Evolutionary conservation across 92 coral and sea anemone species (phyloP).

Genomic region (Phymanthus crucifer): DNA sequence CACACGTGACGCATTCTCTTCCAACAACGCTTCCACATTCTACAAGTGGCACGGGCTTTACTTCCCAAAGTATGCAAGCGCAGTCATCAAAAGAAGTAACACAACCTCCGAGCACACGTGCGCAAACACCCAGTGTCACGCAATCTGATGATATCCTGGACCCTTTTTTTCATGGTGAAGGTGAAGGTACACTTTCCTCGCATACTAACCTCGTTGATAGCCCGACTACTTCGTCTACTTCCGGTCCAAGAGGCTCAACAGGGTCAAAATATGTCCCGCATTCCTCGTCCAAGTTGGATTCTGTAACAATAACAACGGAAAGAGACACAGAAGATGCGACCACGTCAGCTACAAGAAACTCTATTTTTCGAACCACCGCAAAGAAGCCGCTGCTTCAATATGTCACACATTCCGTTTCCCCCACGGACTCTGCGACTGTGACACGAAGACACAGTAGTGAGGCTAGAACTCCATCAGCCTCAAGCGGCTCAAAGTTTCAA

Average conservation of each 20-base stretch:
- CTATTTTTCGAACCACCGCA: background rate
- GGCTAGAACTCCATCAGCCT: background rate
- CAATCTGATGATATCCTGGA: slow-evolving; percentile 8
- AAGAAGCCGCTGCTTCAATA: background rate
- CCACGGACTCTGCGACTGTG: too few relatives aligned
- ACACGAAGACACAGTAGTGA: too few relatives aligned
- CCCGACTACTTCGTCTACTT: background rate
- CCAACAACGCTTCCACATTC: background rate
- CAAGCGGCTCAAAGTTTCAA: background rate
- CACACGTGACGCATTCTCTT: background rate
- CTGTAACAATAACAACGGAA: background rate
- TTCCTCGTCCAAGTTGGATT: background rate
- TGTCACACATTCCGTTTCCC: too few relatives aligned
- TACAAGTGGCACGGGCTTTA: background rate
- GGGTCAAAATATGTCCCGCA: background rate
- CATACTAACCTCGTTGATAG: background rate
- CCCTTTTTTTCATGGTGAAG: background rate
- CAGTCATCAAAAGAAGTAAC: background rate
- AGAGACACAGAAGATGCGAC: background rate
- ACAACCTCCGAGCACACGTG: slow-evolving; percentile 2
- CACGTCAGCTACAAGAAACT: background rate
- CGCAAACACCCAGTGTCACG: slow-evolving; percentile 3
- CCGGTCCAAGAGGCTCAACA: background rate
- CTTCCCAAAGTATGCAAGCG: background rate
- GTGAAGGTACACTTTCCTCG: background rate